Percentiles rank a stretch among this genome's conserved stretches.
These are phyloP conservation scores for Australoheros scitulus DNA, from an alignment of 2,113 vertebrate genomes.

Conservation along the genomic window DNA sequence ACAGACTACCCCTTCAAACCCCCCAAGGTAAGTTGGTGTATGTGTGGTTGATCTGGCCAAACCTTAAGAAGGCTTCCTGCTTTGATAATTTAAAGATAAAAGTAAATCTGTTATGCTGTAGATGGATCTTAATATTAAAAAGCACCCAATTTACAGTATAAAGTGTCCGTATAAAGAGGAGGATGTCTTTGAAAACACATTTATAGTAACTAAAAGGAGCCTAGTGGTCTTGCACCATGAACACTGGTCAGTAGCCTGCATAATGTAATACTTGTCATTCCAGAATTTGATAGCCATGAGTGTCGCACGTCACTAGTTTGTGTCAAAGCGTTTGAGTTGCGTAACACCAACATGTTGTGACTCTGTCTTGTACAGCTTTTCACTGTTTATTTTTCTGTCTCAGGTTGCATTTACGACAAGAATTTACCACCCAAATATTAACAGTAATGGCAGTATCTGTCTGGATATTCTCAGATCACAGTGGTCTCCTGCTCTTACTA, in stretches of 20 bases:
- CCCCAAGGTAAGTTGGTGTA: slow-evolving; percentile 74
- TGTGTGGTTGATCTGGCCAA: background rate
- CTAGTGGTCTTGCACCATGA: background rate
- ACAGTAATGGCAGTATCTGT: slow-evolving; percentile 87
- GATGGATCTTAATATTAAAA: background rate
- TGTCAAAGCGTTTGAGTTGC: background rate
- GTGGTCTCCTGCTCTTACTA: slow-evolving; percentile 85
- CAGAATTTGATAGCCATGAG: background rate
- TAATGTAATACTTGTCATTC: slow-evolving; percentile 33
- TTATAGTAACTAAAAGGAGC: background rate
- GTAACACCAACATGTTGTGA: background rate
- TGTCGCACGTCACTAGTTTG: background rate
- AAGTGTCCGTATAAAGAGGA: background rate
- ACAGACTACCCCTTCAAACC: slow-evolving; percentile 87
- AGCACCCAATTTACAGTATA: background rate
- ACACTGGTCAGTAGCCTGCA: background rate
- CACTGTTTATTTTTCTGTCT: background rate
- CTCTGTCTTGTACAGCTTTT: background rate
- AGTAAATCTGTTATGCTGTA: background rate
- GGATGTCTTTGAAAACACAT: background rate
- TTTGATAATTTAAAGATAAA: background rate
- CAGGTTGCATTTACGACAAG: slow-evolving; percentile 83
- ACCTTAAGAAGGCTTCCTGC: background rate
- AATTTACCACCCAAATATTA: slow-evolving; percentile 86
- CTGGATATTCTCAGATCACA: slow-evolving; percentile 85